These are phyloP conservation scores for Engystomops pustulosus DNA, from an alignment of 2,113 vertebrate species.

Conservation along the genomic window DNA sequence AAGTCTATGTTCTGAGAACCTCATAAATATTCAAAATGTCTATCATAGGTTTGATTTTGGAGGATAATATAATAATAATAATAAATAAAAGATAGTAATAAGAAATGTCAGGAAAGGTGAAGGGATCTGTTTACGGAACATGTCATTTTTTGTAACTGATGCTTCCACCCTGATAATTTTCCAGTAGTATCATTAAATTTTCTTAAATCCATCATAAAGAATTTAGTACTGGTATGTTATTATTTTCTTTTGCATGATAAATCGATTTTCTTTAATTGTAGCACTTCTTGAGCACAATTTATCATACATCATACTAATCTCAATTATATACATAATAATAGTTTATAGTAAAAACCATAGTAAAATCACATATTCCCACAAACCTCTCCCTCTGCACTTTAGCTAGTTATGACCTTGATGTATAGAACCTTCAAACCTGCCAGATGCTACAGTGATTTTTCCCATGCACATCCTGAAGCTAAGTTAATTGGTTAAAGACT, in stretches of 20 bases:
- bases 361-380: neutral
- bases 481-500: slow-evolving; percentile 54
- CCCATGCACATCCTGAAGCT: slow-evolving; percentile 50
- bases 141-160: too few relatives aligned
- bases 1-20: too few relatives aligned
- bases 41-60: too few relatives aligned
- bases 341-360: neutral
- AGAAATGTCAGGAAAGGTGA: too few relatives aligned
- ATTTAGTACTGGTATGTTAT: too few relatives aligned
- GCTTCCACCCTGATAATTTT: too few relatives aligned
- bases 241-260: neutral
- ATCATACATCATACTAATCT: neutral
- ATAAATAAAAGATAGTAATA: too few relatives aligned
- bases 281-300: neutral
- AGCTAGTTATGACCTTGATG: slow-evolving; percentile 54
- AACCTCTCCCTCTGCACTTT: neutral
- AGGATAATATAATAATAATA: too few relatives aligned
- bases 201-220: neutral
- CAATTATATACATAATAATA: slow-evolving; percentile 4
- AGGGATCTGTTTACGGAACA: too few relatives aligned
- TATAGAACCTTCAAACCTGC: slow-evolving; percentile 39
- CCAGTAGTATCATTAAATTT: too few relatives aligned
- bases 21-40: too few relatives aligned
- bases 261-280: neutral
- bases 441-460: slow-evolving; percentile 53